phyloP scores from a whole-genome alignment of 2,888 invertebrate species.

The Tipula vernalis region DNA sequence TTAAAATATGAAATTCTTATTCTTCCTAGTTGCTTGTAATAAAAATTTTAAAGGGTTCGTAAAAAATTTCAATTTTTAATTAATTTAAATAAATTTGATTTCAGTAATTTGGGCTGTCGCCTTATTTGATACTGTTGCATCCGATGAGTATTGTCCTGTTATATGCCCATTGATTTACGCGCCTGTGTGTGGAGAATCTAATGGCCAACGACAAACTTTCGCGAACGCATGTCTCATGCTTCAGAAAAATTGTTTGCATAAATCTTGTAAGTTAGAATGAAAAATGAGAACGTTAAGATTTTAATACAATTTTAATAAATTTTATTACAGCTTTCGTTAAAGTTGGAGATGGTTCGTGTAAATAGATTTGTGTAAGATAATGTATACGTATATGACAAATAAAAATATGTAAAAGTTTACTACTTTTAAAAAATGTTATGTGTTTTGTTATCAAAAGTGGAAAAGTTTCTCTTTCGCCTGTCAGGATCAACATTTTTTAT shows the following conservation, averaged over 20 bases:
- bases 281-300: neutral
- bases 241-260: neutral
- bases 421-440: too few relatives aligned
- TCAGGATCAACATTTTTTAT: too few relatives aligned
- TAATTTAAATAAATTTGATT: neutral
- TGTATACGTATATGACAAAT: too few relatives aligned
- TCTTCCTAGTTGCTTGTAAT: neutral
- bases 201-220: neutral
- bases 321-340: neutral
- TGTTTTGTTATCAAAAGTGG: too few relatives aligned
- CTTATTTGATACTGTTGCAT: neutral
- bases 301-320: neutral
- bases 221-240: neutral
- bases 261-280: neutral
- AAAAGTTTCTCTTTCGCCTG: too few relatives aligned
- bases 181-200: neutral
- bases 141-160: neutral
- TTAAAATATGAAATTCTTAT: neutral
- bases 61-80: neutral
- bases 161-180: neutral
- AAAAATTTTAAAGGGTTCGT: neutral
- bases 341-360: neutral
- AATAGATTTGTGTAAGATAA: neutral
- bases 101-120: neutral
- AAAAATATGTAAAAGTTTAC: too few relatives aligned